Evolutionary conservation across 1,140 invertebrate genomes (phyloP), one percentile per base, ranked within the genome.

Genomic region (Cydia splendana): DNA sequence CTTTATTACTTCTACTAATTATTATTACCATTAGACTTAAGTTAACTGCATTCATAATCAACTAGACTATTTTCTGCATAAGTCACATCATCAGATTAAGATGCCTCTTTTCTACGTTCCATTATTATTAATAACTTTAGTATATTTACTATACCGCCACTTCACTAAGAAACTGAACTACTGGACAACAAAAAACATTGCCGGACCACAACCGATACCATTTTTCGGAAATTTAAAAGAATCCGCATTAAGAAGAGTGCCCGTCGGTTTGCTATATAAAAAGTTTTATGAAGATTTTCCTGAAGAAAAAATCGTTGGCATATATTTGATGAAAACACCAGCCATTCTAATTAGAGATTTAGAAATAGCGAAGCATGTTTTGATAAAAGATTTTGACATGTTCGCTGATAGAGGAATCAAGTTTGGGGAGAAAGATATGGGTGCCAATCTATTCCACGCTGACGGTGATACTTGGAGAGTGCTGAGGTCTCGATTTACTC

Each of bases 321-420:
- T 91, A 2, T 93, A 83, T 34, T 81, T 82, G 65, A 82, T 86
- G 80, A 84, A 88, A 2, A 89, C 93, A 4, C 95, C 95, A 0
- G 83, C 89, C 5, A 76, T 95, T 4, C 80, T 95, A 0, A 69
- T 95, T 2, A 88, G 94, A 10, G 94, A 96, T 82, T 87, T 95
- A 24, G 94, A 95, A 5, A 80, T 96, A 0, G 91, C 95, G 0
- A 95, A 95, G 80, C 84, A 92, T n/a, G 92, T 96, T 3, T 76
- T 96, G n/a, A 91, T 95, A 4, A 95, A 94, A 81, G 94, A 96
- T 79, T 95, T 95, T 67, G 82, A 90, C 38, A 81, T 90, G 28
- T 95, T 95, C 48, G 79, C 87, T 38, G 93, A 95, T 78, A 93
- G 94, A 6, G 92, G 91, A 0, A 74, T 92, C 0, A 85, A 88